Conservation (phyloP, 2,113 vertebrate species). For the Tauraco erythrolophus region DNA sequence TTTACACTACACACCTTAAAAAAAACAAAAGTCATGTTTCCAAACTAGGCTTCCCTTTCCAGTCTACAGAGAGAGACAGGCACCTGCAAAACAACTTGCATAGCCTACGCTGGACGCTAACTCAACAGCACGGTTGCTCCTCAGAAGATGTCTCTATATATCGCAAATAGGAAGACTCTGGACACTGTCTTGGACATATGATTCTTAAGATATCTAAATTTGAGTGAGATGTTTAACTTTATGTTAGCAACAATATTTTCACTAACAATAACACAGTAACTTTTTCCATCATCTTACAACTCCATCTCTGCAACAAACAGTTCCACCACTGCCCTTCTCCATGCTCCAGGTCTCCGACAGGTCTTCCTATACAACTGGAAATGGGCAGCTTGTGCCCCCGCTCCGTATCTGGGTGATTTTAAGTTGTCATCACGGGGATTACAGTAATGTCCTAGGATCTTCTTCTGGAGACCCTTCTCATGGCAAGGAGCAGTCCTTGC, state of each 20-base stretch:
- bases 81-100: not conserved
- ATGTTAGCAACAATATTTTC: not conserved
- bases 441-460: not conserved
- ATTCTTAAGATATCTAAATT: not conserved
- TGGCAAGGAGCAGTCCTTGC: not conserved
- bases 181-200: not conserved
- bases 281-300: not conserved
- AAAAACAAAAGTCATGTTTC: not conserved
- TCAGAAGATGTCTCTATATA: not conserved
- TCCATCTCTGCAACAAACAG: not conserved
- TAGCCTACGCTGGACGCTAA: not conserved
- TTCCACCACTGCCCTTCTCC: not conserved
- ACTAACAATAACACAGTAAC: not conserved
- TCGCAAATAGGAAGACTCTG: not conserved
- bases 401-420: not conserved
- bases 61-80: not conserved
- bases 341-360: fast-evolving
- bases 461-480: not conserved
- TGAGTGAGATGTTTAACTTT: not conserved
- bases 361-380: not conserved
- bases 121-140: not conserved
- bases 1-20: not conserved
- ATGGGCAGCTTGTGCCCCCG: fast-evolving
- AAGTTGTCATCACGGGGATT: not conserved
- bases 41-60: not conserved